These are phyloP conservation scores for Pteromalus puparum DNA, from an alignment of 1,140 invertebrate genomes.

Conservation along the genomic window DNA sequence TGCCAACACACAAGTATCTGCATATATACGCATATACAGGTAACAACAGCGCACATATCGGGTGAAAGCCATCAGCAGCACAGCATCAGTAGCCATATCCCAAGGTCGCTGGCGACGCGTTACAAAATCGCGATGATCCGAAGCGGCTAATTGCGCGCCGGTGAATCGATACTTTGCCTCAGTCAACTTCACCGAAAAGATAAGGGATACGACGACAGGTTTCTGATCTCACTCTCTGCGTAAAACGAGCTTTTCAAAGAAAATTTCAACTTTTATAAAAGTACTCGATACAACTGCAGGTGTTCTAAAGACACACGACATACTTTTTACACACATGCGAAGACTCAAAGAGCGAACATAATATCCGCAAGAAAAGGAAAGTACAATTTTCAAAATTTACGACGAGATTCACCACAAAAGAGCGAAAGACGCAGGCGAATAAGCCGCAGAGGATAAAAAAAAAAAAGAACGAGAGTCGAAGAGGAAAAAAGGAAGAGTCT, in stretches of 20 bases:
- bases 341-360: no score
- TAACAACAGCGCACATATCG: background rate
- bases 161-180: background rate
- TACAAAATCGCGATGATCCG: background rate
- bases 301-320: no score
- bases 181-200: background rate
- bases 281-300: no score
- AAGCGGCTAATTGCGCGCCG: background rate
- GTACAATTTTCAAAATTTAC: background rate
- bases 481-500: conserved; percentile 13
- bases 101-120: background rate
- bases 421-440: background rate
- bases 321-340: no score
- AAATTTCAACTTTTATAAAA: no score
- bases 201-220: background rate
- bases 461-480: background rate
- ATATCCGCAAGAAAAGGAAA: background rate
- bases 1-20: background rate
- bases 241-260: background rate
- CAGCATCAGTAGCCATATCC: background rate
- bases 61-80: background rate
- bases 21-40: no score
- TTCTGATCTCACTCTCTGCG: background rate
- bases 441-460: background rate
- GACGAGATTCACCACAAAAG: background rate